Evolutionary conservation across 2,888 invertebrate genomes (phyloP).

Genomic region (Steinernema carpocapsae): DNA sequence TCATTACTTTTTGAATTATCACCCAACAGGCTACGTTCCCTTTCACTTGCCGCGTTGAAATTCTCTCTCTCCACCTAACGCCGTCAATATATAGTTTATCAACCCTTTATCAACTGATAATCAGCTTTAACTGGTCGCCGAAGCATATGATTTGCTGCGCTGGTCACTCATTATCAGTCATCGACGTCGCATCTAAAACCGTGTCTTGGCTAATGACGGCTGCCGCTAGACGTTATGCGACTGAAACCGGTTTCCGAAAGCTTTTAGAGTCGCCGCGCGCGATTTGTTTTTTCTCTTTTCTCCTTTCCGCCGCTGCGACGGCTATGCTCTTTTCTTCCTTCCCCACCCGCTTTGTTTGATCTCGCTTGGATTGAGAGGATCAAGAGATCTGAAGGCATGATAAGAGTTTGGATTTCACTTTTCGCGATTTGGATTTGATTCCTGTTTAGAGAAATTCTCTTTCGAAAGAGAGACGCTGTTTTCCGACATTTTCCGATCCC

Average conservation of each 20-base stretch:
- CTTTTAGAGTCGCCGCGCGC: background rate
- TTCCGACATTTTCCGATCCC: too few species aligned
- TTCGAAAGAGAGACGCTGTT: too few species aligned
- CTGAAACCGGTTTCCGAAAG: background rate
- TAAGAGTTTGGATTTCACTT: too few species aligned
- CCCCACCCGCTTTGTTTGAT: too few species aligned
- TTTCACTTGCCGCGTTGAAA: too few species aligned
- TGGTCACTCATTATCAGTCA: constrained; percentile 23
- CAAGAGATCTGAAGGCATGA: too few species aligned
- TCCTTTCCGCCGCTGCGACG: background rate
- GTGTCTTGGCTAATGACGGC: background rate
- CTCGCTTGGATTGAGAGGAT: too few species aligned
- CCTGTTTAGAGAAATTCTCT: too few species aligned
- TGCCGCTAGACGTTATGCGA: background rate
- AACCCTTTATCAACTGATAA: background rate
- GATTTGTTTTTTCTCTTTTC: background rate
- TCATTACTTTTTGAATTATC: too few species aligned
- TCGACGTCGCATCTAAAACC: background rate
- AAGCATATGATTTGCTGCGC: constrained; percentile 9
- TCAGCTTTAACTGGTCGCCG: background rate
- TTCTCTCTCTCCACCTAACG: background rate
- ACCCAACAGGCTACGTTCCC: too few species aligned
- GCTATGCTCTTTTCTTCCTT: background rate
- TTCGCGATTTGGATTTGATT: too few species aligned
- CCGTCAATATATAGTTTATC: constrained; percentile 6